Evolutionary conservation across 2,113 vertebrate genomes (phyloP), one percentile per base, ranked within the genome.

Genomic region (Pelmatolapia mariae): DNA sequence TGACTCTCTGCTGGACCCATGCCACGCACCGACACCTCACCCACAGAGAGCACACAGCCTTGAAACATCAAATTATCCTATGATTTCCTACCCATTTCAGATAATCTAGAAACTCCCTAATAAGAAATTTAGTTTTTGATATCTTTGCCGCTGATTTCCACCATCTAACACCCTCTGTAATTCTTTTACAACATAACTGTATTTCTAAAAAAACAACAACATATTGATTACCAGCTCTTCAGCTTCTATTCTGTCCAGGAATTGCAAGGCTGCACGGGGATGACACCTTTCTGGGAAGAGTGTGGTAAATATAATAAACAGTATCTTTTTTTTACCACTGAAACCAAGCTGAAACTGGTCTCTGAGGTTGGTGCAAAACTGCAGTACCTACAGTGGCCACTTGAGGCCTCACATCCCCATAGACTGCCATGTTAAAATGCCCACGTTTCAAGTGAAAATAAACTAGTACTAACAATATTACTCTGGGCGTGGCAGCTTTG

Each of bases 1-100:
- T 93, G 86, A 90, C 87, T 92, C 50, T 78, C 47, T 22, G 54
- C 85, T 86, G 89, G 79, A 85, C 57, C 40, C 7, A 15, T 9
- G 61, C 82, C 85, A 18, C 2, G 13, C 1, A 86, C 80, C 81
- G 80, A 71, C 80, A 71, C 80, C 88, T 90, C 33, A 8, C 88
- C 10, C 76, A 33, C 88, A 12, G 82, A 85, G 89, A 71, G 57
- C 54, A 16, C 0, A 16, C 68, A 57, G 63, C 63, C 50, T 36
- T 1, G 16, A 63, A 56, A 85, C 78, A 85, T 82, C 1, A 53
- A 29, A 88, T 1, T 7, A 15, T 50, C 79, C 80, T 18, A 29
- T 66, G 43, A 33, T 78, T 50, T 78, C 0, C 16, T 7, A 31
- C 43, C 43, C 24, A 29, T 11, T 76, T 76, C 22, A 19, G 16